These are phyloP conservation scores for Heliocidaris tuberculata DNA, from an alignment of 35 echinoderm and acorn worm species.

Conservation along the genomic window DNA sequence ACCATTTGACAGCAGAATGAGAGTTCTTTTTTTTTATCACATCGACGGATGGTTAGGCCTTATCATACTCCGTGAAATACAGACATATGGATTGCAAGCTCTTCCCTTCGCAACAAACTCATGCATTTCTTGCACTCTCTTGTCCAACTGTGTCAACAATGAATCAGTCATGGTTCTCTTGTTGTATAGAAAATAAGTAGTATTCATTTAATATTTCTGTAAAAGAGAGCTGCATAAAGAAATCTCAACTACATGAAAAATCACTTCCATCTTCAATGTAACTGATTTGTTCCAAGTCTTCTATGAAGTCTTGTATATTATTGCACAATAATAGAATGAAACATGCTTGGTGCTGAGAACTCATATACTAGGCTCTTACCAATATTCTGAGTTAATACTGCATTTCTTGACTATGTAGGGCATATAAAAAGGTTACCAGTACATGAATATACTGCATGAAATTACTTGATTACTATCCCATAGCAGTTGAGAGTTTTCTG, in stretches of 20 bases:
- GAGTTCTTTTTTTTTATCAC: too few relatives aligned
- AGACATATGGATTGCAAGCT: too few relatives aligned
- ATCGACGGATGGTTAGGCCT: too few relatives aligned
- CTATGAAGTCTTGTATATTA: neutral
- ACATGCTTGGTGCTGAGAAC: neutral
- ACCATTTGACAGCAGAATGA: too few relatives aligned
- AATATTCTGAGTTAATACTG: neutral
- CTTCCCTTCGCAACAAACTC: too few relatives aligned
- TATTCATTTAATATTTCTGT: neutral
- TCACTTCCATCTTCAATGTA: neutral
- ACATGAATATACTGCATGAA: too few relatives aligned
- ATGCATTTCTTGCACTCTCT: too few relatives aligned
- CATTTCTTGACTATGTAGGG: too few relatives aligned
- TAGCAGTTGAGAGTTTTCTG: too few relatives aligned
- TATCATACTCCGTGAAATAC: too few relatives aligned
- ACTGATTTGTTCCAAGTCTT: neutral
- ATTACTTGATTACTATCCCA: too few relatives aligned
- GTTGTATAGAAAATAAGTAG: neutral
- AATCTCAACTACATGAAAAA: neutral
- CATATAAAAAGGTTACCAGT: too few relatives aligned
- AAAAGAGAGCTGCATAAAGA: neutral
- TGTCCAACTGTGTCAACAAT: neutral
- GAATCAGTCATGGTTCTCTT: neutral
- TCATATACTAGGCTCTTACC: neutral
- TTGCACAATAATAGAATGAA: neutral